These are phyloP conservation scores for Pissodes strobi DNA, from an alignment of 1,140 invertebrate genomes.

Conservation along the genomic window DNA sequence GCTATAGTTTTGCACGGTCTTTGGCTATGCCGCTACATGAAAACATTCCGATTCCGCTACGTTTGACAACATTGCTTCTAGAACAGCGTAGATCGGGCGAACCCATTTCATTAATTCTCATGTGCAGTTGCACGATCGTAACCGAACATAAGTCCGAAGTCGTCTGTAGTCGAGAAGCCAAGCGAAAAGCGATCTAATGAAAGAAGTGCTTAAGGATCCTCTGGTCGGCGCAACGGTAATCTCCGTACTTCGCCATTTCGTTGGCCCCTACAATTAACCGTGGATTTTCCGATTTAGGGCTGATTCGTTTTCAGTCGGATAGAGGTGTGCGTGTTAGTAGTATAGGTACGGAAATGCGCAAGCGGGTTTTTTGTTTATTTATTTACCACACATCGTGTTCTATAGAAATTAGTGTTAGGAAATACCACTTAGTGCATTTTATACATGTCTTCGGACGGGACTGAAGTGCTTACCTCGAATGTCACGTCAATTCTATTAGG, in stretches of 20 bases:
- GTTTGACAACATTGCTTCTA: too few relatives aligned
- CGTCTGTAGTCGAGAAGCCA: constrained; percentile 14
- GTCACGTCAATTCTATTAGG: constrained; percentile 28
- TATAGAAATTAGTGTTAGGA: constrained; percentile 34
- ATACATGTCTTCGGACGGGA: constrained; percentile 5
- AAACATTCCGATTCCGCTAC: too few relatives aligned
- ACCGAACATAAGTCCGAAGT: constrained; percentile 20
- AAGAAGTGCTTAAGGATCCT: constrained; percentile 4
- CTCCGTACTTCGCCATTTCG: constrained; percentile 29
- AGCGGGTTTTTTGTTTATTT: constrained; percentile 45
- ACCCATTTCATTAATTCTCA: constrained; percentile 18
- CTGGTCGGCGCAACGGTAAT: constrained; percentile 10
- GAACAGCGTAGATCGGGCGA: constrained; percentile 21
- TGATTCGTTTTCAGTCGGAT: constrained; percentile 43
- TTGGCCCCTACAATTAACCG: constrained; percentile 40
- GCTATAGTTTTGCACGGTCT: too few relatives aligned
- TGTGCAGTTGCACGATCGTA: constrained; percentile 20
- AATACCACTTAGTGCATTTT: constrained; percentile 39
- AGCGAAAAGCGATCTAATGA: constrained; percentile 23
- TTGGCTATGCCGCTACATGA: too few relatives aligned
- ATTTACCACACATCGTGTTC: constrained; percentile 38
- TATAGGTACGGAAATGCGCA: constrained; percentile 29
- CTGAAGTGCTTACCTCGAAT: constrained; percentile 26
- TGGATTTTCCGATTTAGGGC: constrained; percentile 42
- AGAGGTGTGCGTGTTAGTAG: constrained; percentile 40